Evolutionary conservation across 2,888 invertebrate genomes (phyloP), one percentile per base, ranked within the genome.

Genomic region (Sarcophaga variegata): DNA sequence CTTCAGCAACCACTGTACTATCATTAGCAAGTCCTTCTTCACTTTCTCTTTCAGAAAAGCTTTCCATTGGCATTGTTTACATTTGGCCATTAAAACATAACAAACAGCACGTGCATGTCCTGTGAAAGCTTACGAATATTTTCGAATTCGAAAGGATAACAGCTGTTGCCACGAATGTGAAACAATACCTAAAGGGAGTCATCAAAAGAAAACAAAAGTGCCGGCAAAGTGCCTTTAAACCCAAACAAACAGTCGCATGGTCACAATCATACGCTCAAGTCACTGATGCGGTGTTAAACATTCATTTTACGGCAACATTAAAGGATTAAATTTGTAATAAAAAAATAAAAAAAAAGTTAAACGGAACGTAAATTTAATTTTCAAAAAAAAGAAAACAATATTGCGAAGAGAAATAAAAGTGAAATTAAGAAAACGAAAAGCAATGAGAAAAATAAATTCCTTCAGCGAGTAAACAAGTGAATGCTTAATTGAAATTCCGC

Each of bases 61-160:
- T 82, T 27, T 59, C 10, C 2, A 49, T 25, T 70, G 37, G 37
- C 37, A 20, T 76, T 71, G 14, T 64, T 82, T 69, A 62, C 20
- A 20, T 60, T 77, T 14, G 2, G 2, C 6, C 12, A 8, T 60
- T 3, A 4, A 54, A 69, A 22, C 25, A 66, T 17, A 67, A 83
- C 47, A 22, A 49, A 11, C 17, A 37, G 12, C 84, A 85, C 66
- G 81, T 85, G 80, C 49, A 62, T 37, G 49, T 0, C 12, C n/a
- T 3, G 2, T 0, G 45, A 74, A 77, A 81, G 80, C 80, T 81
- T 45, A 76, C 25, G 54, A n/a, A 4, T 0, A 20, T 71, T 17
- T 76, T 70, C 75, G 70, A 66, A 60, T n/a, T 75, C 64, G 27
- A 69, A 84, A 69, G n/a, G 67, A 64, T 22, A 22, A n/a, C 49